Percentiles rank a stretch among this genome's conserved stretches.
phyloP scores from a whole-genome alignment of 1,140 invertebrate species.

The Pemphigus obesinymphae region DNA sequence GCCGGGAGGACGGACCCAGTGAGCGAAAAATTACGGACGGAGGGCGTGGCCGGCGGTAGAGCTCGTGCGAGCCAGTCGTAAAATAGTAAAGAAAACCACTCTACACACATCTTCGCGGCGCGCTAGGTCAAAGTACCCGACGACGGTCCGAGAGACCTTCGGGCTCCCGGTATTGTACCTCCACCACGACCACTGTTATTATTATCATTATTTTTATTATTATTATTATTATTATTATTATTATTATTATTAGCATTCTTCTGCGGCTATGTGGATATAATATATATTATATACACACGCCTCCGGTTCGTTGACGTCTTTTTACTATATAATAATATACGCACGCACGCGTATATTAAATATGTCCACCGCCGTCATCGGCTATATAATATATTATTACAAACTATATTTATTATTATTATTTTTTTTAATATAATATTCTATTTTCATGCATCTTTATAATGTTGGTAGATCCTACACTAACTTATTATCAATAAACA shows the following conservation, averaged over 20 bases:
- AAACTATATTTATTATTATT: not conserved
- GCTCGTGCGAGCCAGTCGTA: constrained; percentile 2
- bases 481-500: too few species aligned
- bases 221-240: not conserved
- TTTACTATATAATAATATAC: too few species aligned
- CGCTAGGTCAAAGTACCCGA: constrained; percentile 40
- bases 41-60: not conserved
- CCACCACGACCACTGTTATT: not conserved
- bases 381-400: not conserved
- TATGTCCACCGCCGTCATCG: not conserved
- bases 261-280: not conserved
- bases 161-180: constrained; percentile 39
- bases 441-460: too few species aligned
- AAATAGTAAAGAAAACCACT: not conserved
- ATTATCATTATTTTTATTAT: not conserved
- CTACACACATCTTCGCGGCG: not conserved
- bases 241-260: constrained; percentile 35
- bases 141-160: constrained; percentile 27
- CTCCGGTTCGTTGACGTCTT: constrained; percentile 37
- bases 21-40: constrained; percentile 8
- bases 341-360: not conserved
- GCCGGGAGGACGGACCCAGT: not conserved
- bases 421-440: not conserved
- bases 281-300: constrained; percentile 4
- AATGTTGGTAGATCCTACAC: too few species aligned